Conservation (phyloP, 2,113 vertebrate species). For the Tragelaphus scriptus region DNA sequence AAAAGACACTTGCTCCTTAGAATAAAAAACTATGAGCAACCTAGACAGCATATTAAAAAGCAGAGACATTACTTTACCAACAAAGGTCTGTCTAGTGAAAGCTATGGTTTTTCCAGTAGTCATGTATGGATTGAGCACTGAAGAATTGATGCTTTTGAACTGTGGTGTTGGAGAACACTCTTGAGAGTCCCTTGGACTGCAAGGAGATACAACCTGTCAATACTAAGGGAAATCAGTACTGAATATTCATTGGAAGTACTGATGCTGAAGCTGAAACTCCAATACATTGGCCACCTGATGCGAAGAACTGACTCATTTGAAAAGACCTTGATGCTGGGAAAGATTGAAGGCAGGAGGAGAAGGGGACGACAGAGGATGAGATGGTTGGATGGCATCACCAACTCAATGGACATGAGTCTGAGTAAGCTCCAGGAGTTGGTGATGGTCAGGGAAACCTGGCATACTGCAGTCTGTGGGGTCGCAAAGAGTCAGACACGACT, state of each 20-base stretch:
- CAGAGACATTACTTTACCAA: neutral
- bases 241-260: neutral
- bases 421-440: neutral
- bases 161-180: neutral
- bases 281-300: neutral
- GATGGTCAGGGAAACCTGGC: neutral
- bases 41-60: neutral
- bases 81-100: neutral
- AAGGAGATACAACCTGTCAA: neutral
- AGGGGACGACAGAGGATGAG: neutral
- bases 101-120: neutral
- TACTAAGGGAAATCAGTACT: neutral
- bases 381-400: neutral
- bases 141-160: neutral
- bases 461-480: rapidly evolving
- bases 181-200: neutral
- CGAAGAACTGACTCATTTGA: neutral
- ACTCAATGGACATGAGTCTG: neutral
- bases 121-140: neutral
- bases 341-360: neutral
- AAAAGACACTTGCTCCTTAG: neutral
- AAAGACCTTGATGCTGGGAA: neutral
- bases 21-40: neutral
- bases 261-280: neutral
- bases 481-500: neutral